Evolutionary conservation across 1,140 invertebrate species (phyloP).

Genomic region (Aradophagus sp.): DNA sequence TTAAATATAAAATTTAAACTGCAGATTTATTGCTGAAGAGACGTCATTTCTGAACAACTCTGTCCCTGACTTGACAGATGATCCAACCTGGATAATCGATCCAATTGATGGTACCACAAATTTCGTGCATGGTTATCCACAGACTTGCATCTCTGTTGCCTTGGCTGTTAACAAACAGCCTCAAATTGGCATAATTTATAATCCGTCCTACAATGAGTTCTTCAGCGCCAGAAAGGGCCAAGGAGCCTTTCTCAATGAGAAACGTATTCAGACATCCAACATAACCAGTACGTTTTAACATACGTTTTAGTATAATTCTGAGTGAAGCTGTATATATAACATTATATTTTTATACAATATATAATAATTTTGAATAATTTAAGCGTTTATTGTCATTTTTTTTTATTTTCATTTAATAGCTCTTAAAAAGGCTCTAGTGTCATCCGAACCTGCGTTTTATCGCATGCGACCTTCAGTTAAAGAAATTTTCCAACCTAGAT

Average conservation of each 20-base stretch:
- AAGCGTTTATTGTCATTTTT: neutral
- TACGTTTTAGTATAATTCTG: neutral
- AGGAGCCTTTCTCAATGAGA: conserved; percentile 84
- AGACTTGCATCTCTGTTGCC: conserved; percentile 81
- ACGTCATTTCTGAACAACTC: conserved; percentile 76
- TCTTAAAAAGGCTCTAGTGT: conserved; percentile 56
- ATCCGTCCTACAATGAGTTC: conserved; percentile 84
- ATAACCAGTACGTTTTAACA: conserved; percentile 65
- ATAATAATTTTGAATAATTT: neutral
- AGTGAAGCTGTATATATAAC: neutral
- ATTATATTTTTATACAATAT: neutral
- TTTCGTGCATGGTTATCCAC: conserved; percentile 81
- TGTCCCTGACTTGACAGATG: conserved; percentile 80
- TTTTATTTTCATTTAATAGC: no score
- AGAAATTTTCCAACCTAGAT: conserved; percentile 49
- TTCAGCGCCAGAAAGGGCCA: conserved; percentile 83
- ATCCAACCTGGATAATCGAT: conserved; percentile 94
- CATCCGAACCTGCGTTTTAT: conserved; percentile 43
- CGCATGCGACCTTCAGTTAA: conserved; percentile 1
- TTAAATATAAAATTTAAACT: no score
- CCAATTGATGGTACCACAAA: conserved; percentile 86
- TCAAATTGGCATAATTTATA: conserved; percentile 84
- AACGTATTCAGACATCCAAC: conserved; percentile 80
- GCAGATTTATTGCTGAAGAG: conserved; percentile 92
- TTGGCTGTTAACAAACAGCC: conserved; percentile 82